Conservation (phyloP, 2,797 vertebrate genomes). For the Aldrovandia affinis region DNA sequence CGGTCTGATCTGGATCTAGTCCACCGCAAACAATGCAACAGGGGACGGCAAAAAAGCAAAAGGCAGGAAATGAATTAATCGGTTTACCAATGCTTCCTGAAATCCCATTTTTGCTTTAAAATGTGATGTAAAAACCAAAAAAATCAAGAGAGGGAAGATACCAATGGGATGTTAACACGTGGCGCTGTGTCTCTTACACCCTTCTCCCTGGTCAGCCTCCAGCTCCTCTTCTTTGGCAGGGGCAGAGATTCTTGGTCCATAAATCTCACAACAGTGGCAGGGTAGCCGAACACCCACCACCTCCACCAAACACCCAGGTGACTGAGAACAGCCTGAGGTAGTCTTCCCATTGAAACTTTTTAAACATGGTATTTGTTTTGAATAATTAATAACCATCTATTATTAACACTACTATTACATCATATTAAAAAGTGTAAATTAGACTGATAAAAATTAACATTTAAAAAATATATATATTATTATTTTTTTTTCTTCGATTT, state of each 20-base stretch:
- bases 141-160: neutral
- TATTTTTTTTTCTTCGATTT: no score
- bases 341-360: neutral
- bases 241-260: neutral
- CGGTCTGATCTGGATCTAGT: neutral
- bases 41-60: neutral
- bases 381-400: neutral
- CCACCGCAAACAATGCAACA: neutral
- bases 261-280: neutral
- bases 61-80: neutral
- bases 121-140: neutral
- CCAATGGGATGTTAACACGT: neutral
- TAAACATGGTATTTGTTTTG: neutral
- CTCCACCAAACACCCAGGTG: neutral
- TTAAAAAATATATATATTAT: no score
- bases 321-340: no score
- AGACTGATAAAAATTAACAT: no score
- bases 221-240: neutral
- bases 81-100: neutral
- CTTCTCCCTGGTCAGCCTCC: neutral
- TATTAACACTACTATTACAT: no score
- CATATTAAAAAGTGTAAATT: no score
- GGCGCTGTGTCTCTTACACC: neutral
- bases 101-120: neutral
- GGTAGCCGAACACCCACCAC: neutral